Evolutionary conservation across 2,888 invertebrate genomes (phyloP).

Genomic region (Pantelozetes paolii): DNA sequence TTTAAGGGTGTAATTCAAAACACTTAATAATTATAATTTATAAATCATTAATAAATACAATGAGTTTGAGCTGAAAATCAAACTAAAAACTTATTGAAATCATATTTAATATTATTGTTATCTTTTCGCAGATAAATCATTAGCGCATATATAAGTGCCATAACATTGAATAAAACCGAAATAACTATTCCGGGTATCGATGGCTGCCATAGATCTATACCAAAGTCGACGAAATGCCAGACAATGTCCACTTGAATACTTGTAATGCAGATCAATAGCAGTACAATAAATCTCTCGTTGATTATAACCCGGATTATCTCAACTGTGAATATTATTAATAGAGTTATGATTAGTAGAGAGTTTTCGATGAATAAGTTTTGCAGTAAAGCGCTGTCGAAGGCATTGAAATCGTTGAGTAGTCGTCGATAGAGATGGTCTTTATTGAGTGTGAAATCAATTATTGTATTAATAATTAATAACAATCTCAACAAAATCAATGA

Average conservation of each 20-base stretch:
- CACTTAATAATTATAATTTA: too few species aligned
- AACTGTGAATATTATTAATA: background rate
- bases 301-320: conserved; percentile 5
- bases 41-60: too few species aligned
- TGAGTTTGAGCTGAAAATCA: too few species aligned
- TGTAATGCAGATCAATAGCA: background rate
- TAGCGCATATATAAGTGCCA: background rate
- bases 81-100: too few species aligned
- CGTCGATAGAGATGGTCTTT: background rate
- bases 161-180: background rate
- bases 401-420: background rate
- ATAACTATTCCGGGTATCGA: background rate
- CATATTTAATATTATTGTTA: background rate
- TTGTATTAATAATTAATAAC: background rate
- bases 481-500: background rate
- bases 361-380: background rate
- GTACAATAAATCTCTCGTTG: background rate
- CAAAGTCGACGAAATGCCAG: background rate
- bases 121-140: background rate
- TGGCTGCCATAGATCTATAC: background rate
- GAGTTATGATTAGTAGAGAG: background rate
- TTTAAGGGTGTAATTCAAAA: too few species aligned
- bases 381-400: conserved; percentile 1
- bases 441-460: background rate
- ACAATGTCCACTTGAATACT: conserved; percentile 14